Percentiles rank a stretch among this genome's conserved stretches.
These are phyloP conservation scores for Pseudomyrmex concolor DNA, from an alignment of 1,140 invertebrate species.

Conservation along the genomic window DNA sequence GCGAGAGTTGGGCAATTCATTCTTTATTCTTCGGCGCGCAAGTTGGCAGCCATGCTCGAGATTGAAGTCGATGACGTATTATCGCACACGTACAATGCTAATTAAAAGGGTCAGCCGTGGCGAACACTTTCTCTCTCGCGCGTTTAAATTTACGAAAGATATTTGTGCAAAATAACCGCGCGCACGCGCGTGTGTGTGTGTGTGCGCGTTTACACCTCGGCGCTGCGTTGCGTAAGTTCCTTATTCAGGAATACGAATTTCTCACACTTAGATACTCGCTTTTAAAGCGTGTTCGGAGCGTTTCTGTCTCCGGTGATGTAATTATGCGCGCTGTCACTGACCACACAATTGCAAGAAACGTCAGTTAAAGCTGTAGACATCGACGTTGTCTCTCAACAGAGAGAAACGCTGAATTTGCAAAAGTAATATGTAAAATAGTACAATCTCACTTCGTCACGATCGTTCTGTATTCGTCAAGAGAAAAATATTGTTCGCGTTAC, in stretches of 20 bases:
- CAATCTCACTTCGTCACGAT: too few species aligned
- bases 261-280: conserved; percentile 45
- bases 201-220: not conserved
- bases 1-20: not conserved
- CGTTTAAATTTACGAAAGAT: conserved; percentile 48
- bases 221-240: conserved; percentile 46
- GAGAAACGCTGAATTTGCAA: not conserved
- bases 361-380: not conserved
- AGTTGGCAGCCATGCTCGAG: not conserved
- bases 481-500: conserved; percentile 1
- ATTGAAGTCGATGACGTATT: conserved; percentile 7
- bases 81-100: conserved; percentile 7
- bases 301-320: conserved; percentile 41
- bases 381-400: too few species aligned
- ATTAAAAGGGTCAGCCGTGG: conserved; percentile 50
- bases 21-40: not conserved
- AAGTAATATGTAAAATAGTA: too few species aligned
- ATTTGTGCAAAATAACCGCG: conserved; percentile 41
- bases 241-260: conserved; percentile 49
- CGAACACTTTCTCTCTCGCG: conserved; percentile 58
- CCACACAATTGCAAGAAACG: conserved; percentile 43
- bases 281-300: conserved; percentile 21
- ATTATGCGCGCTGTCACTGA: conserved; percentile 50
- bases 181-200: not conserved
- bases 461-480: not conserved